Evolutionary conservation across 2,113 vertebrate species (phyloP).

Genomic region (Paradoxurus hermaphroditus): DNA sequence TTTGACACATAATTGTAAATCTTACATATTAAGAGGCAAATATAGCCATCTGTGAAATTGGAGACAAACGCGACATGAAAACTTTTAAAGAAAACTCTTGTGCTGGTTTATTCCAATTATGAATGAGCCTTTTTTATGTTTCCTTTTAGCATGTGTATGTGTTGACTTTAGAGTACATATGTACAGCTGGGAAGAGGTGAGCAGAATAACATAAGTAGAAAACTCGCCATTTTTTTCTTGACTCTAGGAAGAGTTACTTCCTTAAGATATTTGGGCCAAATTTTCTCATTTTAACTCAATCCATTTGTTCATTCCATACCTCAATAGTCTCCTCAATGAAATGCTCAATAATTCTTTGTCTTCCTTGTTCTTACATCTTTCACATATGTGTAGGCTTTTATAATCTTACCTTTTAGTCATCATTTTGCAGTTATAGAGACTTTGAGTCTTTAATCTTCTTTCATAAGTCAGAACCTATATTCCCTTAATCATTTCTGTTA

Average conservation of each 20-base stretch:
- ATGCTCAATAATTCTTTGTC: neutral
- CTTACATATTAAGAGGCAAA: neutral
- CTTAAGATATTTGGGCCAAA: neutral
- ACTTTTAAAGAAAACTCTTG: neutral
- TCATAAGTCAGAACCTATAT: neutral
- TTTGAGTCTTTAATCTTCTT: constrained; percentile 24
- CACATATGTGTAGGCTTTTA: constrained; percentile 29
- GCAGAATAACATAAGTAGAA: neutral
- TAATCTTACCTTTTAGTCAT: neutral
- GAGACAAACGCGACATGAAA: neutral
- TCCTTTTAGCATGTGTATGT: neutral
- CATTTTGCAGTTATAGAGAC: neutral
- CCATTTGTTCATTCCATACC: neutral
- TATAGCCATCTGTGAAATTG: neutral
- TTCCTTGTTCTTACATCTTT: neutral
- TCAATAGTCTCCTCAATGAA: neutral
- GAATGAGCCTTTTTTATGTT: neutral
- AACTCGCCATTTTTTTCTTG: neutral
- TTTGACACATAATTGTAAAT: neutral
- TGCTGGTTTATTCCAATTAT: neutral
- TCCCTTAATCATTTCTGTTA: constrained; percentile 36
- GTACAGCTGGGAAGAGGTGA: neutral
- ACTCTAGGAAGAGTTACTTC: neutral
- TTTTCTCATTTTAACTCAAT: constrained; percentile 19
- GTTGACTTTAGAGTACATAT: neutral